These are phyloP conservation scores for Psephotus haematonotus DNA, from an alignment of 2,113 vertebrate species.

Conservation along the genomic window DNA sequence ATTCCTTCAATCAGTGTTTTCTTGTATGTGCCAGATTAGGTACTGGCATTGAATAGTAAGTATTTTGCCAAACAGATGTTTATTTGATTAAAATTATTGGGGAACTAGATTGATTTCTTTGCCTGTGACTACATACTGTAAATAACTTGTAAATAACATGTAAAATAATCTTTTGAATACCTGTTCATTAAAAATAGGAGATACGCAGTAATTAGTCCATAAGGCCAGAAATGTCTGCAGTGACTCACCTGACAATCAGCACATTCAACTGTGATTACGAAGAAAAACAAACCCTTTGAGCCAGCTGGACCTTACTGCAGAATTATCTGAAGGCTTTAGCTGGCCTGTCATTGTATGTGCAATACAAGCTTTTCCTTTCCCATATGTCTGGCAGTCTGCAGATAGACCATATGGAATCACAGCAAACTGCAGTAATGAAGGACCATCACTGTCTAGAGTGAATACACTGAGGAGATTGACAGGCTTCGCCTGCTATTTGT, in stretches of 20 bases:
- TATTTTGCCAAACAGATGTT: conserved; percentile 43
- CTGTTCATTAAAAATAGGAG: background rate
- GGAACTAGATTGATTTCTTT: background rate
- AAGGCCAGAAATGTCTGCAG: background rate
- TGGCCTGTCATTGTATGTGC: background rate
- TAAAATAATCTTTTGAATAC: background rate
- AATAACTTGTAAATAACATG: background rate
- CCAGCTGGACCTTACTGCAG: conserved; percentile 37
- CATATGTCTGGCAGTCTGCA: conserved; percentile 72
- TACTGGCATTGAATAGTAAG: background rate
- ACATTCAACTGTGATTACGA: background rate
- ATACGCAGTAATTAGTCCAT: background rate
- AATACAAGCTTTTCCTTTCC: conserved; percentile 42
- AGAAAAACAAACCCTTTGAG: conserved; percentile 30
- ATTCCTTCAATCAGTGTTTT: background rate
- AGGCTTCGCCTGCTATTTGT: conserved; percentile 38
- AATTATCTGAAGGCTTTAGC: conserved; percentile 47
- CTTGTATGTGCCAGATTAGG: background rate
- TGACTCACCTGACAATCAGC: background rate
- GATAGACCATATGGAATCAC: conserved; percentile 78
- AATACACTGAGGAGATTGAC: conserved; percentile 71
- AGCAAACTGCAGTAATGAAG: conserved; percentile 37
- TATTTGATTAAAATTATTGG: conserved; percentile 6
- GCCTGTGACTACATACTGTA: background rate
- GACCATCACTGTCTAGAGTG: conserved; percentile 55